Evolutionary conservation across 2,113 vertebrate species (phyloP).

Genomic region (Rhinolophus sinicus): DNA sequence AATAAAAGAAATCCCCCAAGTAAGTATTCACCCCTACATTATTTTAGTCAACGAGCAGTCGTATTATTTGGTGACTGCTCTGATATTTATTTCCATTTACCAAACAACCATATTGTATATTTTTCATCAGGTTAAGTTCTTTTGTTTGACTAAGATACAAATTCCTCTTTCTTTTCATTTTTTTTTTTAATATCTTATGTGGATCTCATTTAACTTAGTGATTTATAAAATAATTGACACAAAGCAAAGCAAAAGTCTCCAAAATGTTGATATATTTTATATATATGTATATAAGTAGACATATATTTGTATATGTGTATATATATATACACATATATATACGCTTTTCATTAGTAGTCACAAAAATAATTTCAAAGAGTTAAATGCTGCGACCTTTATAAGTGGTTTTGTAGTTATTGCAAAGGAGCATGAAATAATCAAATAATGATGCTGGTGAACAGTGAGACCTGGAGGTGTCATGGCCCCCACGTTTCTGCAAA

Average conservation of each 20-base stretch:
- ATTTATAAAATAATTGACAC: neutral
- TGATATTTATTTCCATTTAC: neutral
- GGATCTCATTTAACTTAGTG: neutral
- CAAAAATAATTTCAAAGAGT: neutral
- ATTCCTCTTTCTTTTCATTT: neutral
- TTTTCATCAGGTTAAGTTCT: neutral
- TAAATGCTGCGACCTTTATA: neutral
- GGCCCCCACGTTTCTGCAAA: neutral
- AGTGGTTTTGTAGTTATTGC: neutral
- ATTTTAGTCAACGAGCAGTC: neutral
- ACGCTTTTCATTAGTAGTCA: neutral
- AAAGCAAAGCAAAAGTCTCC: neutral
- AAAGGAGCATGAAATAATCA: neutral
- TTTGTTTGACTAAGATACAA: neutral
- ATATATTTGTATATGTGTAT: too few relatives aligned
- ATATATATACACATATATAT: too few relatives aligned
- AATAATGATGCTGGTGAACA: neutral
- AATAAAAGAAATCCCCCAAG: neutral
- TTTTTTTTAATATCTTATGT: neutral
- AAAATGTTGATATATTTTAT: neutral
- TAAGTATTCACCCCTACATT: neutral
- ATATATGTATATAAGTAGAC: too few relatives aligned
- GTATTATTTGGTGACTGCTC: neutral
- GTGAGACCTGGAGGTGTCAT: fast-evolving
- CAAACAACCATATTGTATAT: neutral